These are phyloP conservation scores for Ecliptopera silaceata DNA, from an alignment of 2,888 invertebrate genomes.

Conservation along the genomic window DNA sequence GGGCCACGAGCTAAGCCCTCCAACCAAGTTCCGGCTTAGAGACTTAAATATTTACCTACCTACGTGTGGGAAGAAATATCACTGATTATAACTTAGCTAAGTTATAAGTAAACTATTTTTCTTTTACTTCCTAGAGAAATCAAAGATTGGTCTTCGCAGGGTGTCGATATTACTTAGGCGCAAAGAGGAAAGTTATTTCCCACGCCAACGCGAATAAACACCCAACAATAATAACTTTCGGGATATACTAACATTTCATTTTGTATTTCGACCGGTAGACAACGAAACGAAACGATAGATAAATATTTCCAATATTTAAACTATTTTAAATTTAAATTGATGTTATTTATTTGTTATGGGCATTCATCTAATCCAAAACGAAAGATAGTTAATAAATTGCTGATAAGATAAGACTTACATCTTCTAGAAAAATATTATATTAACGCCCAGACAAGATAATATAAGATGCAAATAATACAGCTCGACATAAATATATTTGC, in stretches of 20 bases:
- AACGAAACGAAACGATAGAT: not conserved
- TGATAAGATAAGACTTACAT: too few relatives aligned
- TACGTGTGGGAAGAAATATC: constrained; percentile 2
- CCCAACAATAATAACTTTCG: constrained; percentile 16
- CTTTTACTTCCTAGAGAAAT: constrained; percentile 10
- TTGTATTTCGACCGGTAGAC: not conserved
- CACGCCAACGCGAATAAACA: constrained; percentile 6
- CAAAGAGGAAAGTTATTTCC: constrained; percentile 20
- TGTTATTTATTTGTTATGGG: too few relatives aligned
- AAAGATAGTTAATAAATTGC: too few relatives aligned
- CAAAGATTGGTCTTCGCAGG: constrained; percentile 15
- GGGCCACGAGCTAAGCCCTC: constrained; percentile 8
- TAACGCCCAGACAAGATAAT: too few relatives aligned
- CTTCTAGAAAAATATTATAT: too few relatives aligned
- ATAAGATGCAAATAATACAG: constrained; percentile 4
- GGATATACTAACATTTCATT: not conserved
- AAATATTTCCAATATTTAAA: too few relatives aligned
- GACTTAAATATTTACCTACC: constrained; percentile 19
- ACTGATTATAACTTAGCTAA: constrained; percentile 13
- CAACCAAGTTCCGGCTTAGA: constrained; percentile 11
- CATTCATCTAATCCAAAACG: too few relatives aligned
- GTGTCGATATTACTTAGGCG: constrained; percentile 19
- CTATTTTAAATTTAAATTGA: too few relatives aligned
- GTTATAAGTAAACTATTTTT: constrained; percentile 15
- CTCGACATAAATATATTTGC: constrained; percentile 3